These are phyloP conservation scores for Rhynchonycteris naso DNA, from an alignment of 2,797 vertebrate genomes.

Conservation along the genomic window DNA sequence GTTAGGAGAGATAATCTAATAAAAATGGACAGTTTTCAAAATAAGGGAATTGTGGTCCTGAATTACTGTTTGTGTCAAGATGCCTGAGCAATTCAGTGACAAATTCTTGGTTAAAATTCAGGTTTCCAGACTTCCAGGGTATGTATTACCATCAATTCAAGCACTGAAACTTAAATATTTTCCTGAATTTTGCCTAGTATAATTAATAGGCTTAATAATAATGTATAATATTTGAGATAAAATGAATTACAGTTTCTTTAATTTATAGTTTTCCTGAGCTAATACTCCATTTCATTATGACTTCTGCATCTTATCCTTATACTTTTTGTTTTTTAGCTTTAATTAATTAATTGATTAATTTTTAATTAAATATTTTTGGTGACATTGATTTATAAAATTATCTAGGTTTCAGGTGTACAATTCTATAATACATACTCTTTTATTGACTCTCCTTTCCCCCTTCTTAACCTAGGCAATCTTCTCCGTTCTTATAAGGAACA, in stretches of 20 bases:
- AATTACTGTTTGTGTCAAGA: neutral
- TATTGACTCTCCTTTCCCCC: neutral
- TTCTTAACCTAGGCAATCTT: slow-evolving; percentile 19
- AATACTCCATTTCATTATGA: neutral
- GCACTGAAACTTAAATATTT: neutral
- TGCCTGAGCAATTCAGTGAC: neutral
- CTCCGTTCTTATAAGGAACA: neutral
- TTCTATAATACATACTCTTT: neutral
- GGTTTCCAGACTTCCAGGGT: neutral
- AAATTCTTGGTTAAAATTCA: neutral
- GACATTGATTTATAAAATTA: too few relatives aligned
- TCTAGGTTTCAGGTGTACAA: too few relatives aligned
- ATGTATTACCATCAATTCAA: neutral
- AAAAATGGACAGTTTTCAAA: slow-evolving; percentile 5
- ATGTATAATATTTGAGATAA: slow-evolving; percentile 2
- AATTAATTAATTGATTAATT: too few relatives aligned
- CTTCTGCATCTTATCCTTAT: neutral
- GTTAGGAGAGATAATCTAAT: neutral
- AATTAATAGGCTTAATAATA: neutral
- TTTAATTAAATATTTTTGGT: too few relatives aligned
- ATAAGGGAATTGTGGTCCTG: neutral
- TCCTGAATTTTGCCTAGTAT: neutral
- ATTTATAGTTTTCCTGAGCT: neutral
- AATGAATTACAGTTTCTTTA: neutral
- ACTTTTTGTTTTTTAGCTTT: neutral